Percentiles rank a stretch among this genome's conserved stretches.
Conservation (phyloP, 2,888 invertebrate species). For the Drosophila cracens region DNA sequence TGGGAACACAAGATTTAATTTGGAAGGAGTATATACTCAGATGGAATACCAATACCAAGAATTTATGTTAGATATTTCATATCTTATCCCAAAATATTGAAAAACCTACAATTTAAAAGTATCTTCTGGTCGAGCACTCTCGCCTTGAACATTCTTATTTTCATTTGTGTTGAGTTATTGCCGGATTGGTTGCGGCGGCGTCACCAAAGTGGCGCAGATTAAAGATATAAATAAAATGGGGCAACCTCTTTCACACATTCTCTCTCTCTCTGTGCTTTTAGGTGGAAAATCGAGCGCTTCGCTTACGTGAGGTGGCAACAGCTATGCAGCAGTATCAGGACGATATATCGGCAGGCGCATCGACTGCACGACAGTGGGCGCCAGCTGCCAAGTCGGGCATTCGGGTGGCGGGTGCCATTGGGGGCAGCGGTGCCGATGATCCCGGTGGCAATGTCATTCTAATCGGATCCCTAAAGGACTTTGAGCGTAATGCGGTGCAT, state of each 20-base stretch:
- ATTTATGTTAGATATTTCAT: neutral
- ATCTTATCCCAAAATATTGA: neutral
- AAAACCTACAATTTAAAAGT: neutral
- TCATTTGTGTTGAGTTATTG: conserved; percentile 70
- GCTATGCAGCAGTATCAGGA: conserved; percentile 85
- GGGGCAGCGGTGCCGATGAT: conserved; percentile 72
- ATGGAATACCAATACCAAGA: neutral
- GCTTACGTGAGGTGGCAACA: conserved; percentile 87
- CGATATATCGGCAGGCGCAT: conserved; percentile 77
- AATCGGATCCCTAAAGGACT: conserved; percentile 71
- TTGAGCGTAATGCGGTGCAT: conserved; percentile 75
- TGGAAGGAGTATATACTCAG: neutral
- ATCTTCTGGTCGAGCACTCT: neutral
- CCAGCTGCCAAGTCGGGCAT: conserved; percentile 58
- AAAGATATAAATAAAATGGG: conserved; percentile 75
- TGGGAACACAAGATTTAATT: neutral
- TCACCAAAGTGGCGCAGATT: conserved; percentile 76
- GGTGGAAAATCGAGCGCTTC: conserved; percentile 94
- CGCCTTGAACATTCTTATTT: conserved; percentile 3
- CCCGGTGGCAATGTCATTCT: conserved; percentile 75
- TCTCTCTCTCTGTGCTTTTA: conserved; percentile 83
- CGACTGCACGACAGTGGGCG: conserved; percentile 74
- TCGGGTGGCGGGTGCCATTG: conserved; percentile 54
- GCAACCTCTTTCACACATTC: conserved; percentile 4
- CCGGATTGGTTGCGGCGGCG: conserved; percentile 44